Base-by-base conservation (phyloP, 1,140 invertebrate genomes). In the Danaus melanippus region DNA sequence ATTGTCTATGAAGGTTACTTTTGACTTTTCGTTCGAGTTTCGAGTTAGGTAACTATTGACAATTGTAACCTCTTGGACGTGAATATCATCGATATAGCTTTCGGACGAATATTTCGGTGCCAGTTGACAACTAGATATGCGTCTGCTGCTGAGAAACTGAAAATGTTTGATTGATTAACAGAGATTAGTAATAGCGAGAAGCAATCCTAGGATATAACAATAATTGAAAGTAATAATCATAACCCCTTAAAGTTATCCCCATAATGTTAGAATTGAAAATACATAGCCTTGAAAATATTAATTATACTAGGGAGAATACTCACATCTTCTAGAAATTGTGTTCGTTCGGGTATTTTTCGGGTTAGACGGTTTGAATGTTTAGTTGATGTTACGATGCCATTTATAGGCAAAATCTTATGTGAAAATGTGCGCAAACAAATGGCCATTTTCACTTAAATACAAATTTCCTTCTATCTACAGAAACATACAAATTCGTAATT, bases 311-410 rank as follows among this genome's bases (percentile, higher is more conserved):
- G 32, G 49, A 67, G 61, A 71, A 64, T 67, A 77, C 83, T 70
- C 58, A 87, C 85, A 74, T 87, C 75, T 78, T 87, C 84, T 58
- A 85, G 67, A 85, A 86, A 86, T 69, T 83, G 77, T 42, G 82
- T 74, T 48, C 84, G 73, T 43, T 77, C 51, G 39, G 81, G 76
- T 53, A 86, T 79, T 74, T 86, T 86, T 62, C 79, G 73, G 58
- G 80, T 66, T 61, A 87, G 73, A 45, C 79, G 81, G 60, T 70
- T 83, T 50, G 78, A 74, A 74, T 85, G 80, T 66, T 66, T 86
- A 79, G 81, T 84, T 11, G 84, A 84, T 21, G 78, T 76, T 69
- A 84, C 83, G 32, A 87, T 85, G 32, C 82, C 82, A 63, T 87
- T 86, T 60, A 87, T 79, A 44, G 85, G 83, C 46, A 84, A 67